Conservation (phyloP, 2,113 vertebrate species). For the Monopterus albus region DNA sequence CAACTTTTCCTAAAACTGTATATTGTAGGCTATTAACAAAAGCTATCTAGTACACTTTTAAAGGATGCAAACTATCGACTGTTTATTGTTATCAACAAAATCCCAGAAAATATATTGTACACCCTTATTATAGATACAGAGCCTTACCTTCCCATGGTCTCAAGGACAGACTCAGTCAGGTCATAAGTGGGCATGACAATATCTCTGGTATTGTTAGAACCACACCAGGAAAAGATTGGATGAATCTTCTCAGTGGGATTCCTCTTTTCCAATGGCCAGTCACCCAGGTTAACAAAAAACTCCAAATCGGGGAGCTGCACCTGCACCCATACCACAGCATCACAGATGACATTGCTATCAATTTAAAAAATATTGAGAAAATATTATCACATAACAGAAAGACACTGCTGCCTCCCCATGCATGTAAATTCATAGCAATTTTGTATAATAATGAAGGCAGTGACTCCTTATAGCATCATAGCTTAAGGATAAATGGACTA, state of each 20-base stretch:
- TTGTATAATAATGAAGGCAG: not conserved
- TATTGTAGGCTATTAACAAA: too few relatives aligned
- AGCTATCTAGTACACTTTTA: too few relatives aligned
- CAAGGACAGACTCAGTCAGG: constrained; percentile 95
- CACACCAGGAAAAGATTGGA: constrained; percentile 98
- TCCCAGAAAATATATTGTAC: too few relatives aligned
- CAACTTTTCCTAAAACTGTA: too few relatives aligned
- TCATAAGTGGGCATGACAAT: constrained; percentile 99
- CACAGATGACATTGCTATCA: too few relatives aligned
- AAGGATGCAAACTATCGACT: too few relatives aligned
- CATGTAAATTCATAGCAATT: not conserved
- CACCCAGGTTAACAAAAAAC: constrained; percentile 97
- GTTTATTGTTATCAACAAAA: too few relatives aligned
- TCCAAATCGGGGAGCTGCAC: constrained; percentile 93
- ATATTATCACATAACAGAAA: too few relatives aligned
- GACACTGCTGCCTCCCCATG: not conserved
- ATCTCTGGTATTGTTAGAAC: constrained; percentile 92
- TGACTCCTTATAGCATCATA: not conserved
- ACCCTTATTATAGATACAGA: not conserved
- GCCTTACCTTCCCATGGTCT: constrained; percentile 96
- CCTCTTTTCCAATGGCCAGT: constrained; percentile 98
- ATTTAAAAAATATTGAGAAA: too few relatives aligned
- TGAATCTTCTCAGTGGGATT: constrained; percentile 84
- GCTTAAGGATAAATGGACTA: not conserved
- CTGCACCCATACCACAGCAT: constrained; percentile 71